Conservation (phyloP, 2,113 vertebrate species). For the Pterophyllum scalare region DNA sequence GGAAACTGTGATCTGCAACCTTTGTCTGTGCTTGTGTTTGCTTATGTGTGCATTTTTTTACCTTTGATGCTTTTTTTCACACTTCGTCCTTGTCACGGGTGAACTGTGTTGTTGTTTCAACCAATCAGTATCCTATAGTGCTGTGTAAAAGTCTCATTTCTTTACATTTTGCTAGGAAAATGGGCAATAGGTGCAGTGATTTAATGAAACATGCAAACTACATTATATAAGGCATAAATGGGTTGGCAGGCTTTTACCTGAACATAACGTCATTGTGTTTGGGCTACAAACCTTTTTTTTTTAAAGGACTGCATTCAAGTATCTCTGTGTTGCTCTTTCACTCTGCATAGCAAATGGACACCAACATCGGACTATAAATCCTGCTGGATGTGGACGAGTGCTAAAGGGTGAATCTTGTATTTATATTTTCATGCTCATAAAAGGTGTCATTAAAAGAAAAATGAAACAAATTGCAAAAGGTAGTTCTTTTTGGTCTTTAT, state of each 20-base stretch:
- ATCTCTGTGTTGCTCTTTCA: background rate
- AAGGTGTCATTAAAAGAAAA: conserved; percentile 28
- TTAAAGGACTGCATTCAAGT: background rate
- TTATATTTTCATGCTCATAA: conserved; percentile 22
- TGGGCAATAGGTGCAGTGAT: background rate
- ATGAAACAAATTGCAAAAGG: conserved; percentile 17
- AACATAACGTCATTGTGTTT: background rate
- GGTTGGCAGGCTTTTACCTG: background rate
- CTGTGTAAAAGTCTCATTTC: background rate
- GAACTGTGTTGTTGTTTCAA: background rate
- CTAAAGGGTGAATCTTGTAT: conserved; percentile 5
- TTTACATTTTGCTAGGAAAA: too few species aligned
- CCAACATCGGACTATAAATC: background rate
- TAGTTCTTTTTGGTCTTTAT: conserved; percentile 29
- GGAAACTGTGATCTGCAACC: background rate
- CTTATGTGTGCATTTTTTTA: background rate
- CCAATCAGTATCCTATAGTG: background rate
- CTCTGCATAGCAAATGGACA: background rate
- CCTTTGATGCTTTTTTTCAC: background rate
- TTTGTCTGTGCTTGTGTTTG: background rate
- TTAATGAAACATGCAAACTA: background rate
- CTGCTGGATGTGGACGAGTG: conserved; percentile 13
- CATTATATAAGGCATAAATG: background rate
- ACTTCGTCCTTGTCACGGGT: background rate
- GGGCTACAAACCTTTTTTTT: too few species aligned